phyloP scores from a whole-genome alignment of 2,113 vertebrate species.

The Solenodon paradoxus region DNA sequence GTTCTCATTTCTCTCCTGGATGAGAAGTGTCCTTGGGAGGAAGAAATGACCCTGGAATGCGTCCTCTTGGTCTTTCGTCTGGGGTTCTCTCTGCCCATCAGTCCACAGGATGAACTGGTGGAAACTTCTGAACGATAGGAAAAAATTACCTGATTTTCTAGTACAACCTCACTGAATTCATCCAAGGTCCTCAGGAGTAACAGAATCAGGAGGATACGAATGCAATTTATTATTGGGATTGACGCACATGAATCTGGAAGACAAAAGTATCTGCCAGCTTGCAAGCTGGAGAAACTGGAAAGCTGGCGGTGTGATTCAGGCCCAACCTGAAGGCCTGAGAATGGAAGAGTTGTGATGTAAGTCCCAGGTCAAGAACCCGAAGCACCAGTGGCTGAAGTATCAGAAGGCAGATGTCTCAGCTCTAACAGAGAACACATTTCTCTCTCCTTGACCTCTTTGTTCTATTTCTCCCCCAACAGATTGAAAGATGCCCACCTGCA shows the following conservation, averaged over 20 bases:
- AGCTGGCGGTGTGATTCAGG: neutral
- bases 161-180: neutral
- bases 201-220: neutral
- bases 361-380: neutral
- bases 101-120: neutral
- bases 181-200: neutral
- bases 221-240: neutral
- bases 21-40: neutral
- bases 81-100: neutral
- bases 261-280: neutral
- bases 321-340: neutral
- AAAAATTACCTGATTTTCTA: neutral
- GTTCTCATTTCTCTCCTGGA: neutral
- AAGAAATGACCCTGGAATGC: neutral
- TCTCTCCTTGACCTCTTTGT: neutral
- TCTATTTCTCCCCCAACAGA: neutral
- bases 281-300: neutral
- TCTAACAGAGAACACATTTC: neutral
- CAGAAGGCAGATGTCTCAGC: neutral
- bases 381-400: neutral
- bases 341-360: neutral
- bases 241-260: neutral
- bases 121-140: neutral
- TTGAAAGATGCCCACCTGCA: neutral
- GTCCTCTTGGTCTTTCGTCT: neutral